A percentile compares a stretch with the other conserved stretches of the same genome.
These are phyloP conservation scores for Caenorhabditis wallacei DNA, from an alignment of 2,888 invertebrate species.

Conservation along the genomic window DNA sequence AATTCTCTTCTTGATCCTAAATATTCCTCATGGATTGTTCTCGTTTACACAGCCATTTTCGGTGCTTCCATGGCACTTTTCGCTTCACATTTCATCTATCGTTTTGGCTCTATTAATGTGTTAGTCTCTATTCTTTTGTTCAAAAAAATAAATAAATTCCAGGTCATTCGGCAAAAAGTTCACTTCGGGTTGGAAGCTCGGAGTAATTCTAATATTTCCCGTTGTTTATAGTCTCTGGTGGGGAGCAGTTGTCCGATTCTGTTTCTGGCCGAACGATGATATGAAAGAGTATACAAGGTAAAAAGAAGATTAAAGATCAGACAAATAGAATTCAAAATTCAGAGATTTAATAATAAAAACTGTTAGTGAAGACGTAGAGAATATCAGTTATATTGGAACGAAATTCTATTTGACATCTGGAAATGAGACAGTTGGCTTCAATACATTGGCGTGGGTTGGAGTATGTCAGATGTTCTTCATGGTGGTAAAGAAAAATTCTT, in stretches of 20 bases:
- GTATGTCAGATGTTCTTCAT: slow-evolving; percentile 34
- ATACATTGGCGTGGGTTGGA: slow-evolving; percentile 29
- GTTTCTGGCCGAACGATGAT: slow-evolving; percentile 24
- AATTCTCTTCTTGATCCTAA: background rate
- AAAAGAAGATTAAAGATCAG: background rate
- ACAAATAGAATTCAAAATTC: background rate
- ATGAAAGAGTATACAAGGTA: slow-evolving; percentile 34
- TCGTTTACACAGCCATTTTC: slow-evolving; percentile 27
- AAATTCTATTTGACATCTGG: slow-evolving; percentile 2
- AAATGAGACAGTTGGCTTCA: background rate
- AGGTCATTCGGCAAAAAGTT: slow-evolving; percentile 21
- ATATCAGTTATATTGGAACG: slow-evolving; percentile 30
- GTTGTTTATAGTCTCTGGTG: slow-evolving; percentile 34
- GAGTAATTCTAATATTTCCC: slow-evolving; percentile 21
- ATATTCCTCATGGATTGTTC: slow-evolving; percentile 22
- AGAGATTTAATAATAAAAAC: slow-evolving; percentile 8
- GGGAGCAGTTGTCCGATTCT: slow-evolving; percentile 12
- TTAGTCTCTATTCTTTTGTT: background rate
- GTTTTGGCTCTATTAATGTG: slow-evolving; percentile 30
- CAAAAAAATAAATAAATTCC: background rate
- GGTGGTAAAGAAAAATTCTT: slow-evolving; percentile 11
- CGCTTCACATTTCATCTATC: slow-evolving; percentile 44
- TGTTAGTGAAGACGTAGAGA: slow-evolving; percentile 4
- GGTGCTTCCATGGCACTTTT: slow-evolving; percentile 42
- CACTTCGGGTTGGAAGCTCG: slow-evolving; percentile 26